A percentile compares a stretch with the other conserved stretches of the same genome.
Conservation (phyloP, 2,888 invertebrate genomes). For the Campoletis raptor region DNA sequence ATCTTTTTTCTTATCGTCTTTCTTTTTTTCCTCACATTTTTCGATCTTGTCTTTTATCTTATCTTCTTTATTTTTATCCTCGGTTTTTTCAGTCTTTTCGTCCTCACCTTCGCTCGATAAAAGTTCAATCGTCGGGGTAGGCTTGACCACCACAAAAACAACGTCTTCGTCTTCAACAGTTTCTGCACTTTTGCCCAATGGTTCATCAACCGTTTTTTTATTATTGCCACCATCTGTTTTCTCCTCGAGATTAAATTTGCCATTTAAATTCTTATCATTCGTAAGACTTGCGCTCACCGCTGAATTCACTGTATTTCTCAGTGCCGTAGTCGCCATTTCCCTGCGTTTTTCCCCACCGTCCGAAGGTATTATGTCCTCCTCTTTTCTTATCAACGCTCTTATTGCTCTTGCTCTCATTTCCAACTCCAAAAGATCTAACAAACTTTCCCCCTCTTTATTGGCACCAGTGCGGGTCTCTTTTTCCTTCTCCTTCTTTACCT, state of each 20-base stretch:
- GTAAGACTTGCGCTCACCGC: constrained; percentile 62
- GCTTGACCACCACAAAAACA: constrained; percentile 80
- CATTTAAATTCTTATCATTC: constrained; percentile 55
- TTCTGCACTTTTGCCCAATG: constrained; percentile 61
- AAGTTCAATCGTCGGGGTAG: constrained; percentile 82
- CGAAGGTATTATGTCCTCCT: constrained; percentile 80
- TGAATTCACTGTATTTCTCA: constrained; percentile 61
- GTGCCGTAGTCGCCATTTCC: constrained; percentile 49
- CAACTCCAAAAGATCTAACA: constrained; percentile 86
- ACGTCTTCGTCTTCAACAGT: constrained; percentile 82
- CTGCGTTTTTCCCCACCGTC: constrained; percentile 55
- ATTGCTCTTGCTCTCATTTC: constrained; percentile 88
- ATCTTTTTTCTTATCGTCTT: not conserved
- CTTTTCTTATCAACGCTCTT: constrained; percentile 85
- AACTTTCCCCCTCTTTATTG: constrained; percentile 84
- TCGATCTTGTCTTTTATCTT: not conserved
- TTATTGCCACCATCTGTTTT: not conserved
- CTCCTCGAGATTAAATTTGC: constrained; percentile 36
- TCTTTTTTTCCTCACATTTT: not conserved
- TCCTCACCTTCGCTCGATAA: constrained; percentile 81
- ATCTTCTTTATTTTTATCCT: constrained; percentile 41
- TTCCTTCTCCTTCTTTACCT: constrained; percentile 78
- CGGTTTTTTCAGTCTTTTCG: constrained; percentile 22
- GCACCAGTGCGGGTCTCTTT: constrained; percentile 73
- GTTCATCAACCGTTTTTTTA: constrained; percentile 45